phyloP scores from a whole-genome alignment of 2,888 invertebrate genomes.

The Plebejus melissa region DNA sequence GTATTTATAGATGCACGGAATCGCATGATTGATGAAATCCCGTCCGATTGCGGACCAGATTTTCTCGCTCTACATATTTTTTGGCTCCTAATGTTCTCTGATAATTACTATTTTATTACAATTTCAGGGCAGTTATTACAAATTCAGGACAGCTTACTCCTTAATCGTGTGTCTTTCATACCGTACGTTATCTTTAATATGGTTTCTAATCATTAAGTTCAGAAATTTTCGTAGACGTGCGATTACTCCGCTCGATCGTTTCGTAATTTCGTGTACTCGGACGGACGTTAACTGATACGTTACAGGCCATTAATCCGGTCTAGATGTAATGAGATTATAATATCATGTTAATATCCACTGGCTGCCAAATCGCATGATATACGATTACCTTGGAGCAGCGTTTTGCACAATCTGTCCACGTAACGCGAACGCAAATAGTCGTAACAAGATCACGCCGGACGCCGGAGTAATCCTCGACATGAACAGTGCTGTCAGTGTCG shows the following conservation, averaged over 20 bases:
- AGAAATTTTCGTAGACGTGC: not conserved
- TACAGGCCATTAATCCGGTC: slow-evolving; percentile 17
- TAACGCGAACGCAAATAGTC: slow-evolving; percentile 9
- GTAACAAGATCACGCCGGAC: slow-evolving; percentile 9
- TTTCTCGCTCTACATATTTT: not conserved
- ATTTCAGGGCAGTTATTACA: not conserved
- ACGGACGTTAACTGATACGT: slow-evolving; percentile 19
- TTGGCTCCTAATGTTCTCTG: not conserved
- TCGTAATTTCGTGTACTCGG: not conserved
- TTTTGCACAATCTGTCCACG: slow-evolving; percentile 23
- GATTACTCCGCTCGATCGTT: not conserved
- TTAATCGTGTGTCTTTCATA: not conserved
- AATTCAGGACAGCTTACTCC: not conserved
- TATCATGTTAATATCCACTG: slow-evolving; percentile 13
- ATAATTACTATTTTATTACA: not conserved
- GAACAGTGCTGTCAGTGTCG: not conserved
- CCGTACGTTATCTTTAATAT: too few species aligned
- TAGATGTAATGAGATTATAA: slow-evolving; percentile 21
- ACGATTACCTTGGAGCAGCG: not conserved
- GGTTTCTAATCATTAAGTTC: not conserved
- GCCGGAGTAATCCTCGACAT: not conserved
- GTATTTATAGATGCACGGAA: slow-evolving; percentile 8
- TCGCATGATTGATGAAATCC: slow-evolving; percentile 8
- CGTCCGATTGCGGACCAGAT: not conserved
- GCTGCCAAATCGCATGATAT: slow-evolving; percentile 19